phyloP scores from a whole-genome alignment of 1,140 invertebrate genomes.

The Contarinia nasturtii region DNA sequence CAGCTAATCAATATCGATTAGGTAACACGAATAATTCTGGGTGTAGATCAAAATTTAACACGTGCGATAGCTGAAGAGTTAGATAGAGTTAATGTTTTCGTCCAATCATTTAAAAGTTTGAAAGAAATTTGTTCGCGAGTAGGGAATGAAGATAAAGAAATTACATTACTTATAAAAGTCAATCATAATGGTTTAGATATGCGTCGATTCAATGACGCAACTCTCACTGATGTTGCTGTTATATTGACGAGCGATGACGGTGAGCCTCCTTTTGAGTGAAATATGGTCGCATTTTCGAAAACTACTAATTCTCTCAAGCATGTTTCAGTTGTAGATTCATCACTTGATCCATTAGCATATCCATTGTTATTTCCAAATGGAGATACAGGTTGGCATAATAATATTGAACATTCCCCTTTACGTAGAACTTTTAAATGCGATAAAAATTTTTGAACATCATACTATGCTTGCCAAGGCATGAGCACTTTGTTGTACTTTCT shows the following conservation, averaged over 20 bases:
- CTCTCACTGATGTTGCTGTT: constrained; percentile 1
- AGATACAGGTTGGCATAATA: constrained; percentile 4
- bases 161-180: constrained; percentile 1
- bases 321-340: constrained; percentile 2
- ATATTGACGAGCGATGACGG: constrained; percentile 1
- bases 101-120: no score
- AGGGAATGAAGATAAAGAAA: not conserved
- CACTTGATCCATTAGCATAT: constrained; percentile 2
- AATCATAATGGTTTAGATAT: not conserved
- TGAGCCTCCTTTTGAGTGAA: constrained; percentile 3
- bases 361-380: constrained; percentile 3
- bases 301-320: not conserved
- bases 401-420: no score
- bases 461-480: no score
- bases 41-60: no score
- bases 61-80: no score
- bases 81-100: no score
- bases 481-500: no score
- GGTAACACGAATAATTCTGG: no score
- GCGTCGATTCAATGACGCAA: constrained; percentile 2
- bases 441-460: no score
- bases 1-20: no score
- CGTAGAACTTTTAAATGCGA: no score
- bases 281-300: constrained; percentile 1
- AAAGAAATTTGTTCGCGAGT: no score